Evolutionary conservation across 1,140 invertebrate genomes (phyloP).

Genomic region (Eumeta japonica): DNA sequence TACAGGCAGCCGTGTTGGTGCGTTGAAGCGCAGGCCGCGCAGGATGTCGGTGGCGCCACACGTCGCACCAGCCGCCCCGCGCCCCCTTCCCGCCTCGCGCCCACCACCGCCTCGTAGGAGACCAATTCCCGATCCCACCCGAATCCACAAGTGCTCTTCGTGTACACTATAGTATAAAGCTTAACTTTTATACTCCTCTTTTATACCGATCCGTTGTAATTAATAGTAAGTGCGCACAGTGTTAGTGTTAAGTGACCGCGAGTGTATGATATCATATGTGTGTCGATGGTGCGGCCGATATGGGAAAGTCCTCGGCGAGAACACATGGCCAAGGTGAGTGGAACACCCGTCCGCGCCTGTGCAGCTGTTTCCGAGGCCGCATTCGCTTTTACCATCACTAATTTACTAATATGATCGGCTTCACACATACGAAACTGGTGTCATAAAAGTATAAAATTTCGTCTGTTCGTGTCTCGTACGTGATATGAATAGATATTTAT

Average conservation of each 20-base stretch:
- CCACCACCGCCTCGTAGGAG: constrained; percentile 32
- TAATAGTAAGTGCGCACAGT: constrained; percentile 41
- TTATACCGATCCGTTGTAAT: constrained; percentile 52
- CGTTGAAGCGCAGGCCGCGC: constrained; percentile 27
- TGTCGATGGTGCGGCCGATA: constrained; percentile 56
- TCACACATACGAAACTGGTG: not conserved
- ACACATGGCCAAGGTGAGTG: constrained; percentile 58
- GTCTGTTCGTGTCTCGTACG: too few species aligned
- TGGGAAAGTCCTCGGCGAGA: constrained; percentile 59
- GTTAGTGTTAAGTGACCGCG: constrained; percentile 41
- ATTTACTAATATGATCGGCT: not conserved
- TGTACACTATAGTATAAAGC: constrained; percentile 46
- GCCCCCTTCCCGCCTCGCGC: constrained; percentile 25
- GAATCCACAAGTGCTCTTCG: constrained; percentile 51
- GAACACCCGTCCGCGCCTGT: constrained; percentile 24
- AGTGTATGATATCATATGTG: constrained; percentile 40
- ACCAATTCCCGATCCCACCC: too few species aligned
- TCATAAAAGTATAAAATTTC: too few species aligned
- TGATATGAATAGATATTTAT: too few species aligned
- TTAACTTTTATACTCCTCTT: constrained; percentile 50
- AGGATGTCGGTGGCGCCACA: constrained; percentile 50
- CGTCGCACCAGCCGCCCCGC: constrained; percentile 35
- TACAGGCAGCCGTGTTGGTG: constrained; percentile 36
- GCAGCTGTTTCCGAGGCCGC: constrained; percentile 16
- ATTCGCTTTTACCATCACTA: constrained; percentile 1